Percentiles rank a stretch among this genome's conserved stretches.
These are phyloP conservation scores for Serripes groenlandicus DNA, from an alignment of 2,888 invertebrate genomes.

Conservation along the genomic window DNA sequence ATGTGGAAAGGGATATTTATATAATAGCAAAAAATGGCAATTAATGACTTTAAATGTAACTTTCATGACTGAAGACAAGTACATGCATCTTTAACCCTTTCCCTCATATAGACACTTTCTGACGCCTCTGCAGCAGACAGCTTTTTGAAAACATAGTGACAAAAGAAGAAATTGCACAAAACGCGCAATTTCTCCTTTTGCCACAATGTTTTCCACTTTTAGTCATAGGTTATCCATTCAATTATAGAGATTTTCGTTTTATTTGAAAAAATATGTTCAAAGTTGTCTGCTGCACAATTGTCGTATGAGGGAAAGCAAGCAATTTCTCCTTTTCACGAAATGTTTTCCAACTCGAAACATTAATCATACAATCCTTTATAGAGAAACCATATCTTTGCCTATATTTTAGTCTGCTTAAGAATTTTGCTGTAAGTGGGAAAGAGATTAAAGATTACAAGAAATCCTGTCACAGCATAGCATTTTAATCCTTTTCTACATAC, in stretches of 20 bases:
- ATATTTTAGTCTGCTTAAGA: too few relatives aligned
- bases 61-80: too few relatives aligned
- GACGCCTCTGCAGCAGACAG: neutral
- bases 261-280: neutral
- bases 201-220: neutral
- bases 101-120: neutral
- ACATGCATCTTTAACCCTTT: neutral
- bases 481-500: too few relatives aligned
- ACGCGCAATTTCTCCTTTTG: neutral
- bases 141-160: neutral
- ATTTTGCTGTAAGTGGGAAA: too few relatives aligned
- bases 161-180: neutral
- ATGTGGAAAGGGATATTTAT: too few relatives aligned
- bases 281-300: neutral
- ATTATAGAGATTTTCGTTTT: too few relatives aligned
- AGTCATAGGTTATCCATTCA: neutral
- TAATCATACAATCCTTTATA: neutral
- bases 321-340: neutral
- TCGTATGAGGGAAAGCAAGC: neutral
- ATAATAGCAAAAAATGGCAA: too few relatives aligned
- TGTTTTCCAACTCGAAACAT: neutral
- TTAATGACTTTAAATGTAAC: too few relatives aligned
- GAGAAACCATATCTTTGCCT: too few relatives aligned
- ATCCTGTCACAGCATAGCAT: too few relatives aligned
- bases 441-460: too few relatives aligned